Evolutionary conservation across 2,113 vertebrate genomes (phyloP).

Genomic region (Toxotes jaculatrix): DNA sequence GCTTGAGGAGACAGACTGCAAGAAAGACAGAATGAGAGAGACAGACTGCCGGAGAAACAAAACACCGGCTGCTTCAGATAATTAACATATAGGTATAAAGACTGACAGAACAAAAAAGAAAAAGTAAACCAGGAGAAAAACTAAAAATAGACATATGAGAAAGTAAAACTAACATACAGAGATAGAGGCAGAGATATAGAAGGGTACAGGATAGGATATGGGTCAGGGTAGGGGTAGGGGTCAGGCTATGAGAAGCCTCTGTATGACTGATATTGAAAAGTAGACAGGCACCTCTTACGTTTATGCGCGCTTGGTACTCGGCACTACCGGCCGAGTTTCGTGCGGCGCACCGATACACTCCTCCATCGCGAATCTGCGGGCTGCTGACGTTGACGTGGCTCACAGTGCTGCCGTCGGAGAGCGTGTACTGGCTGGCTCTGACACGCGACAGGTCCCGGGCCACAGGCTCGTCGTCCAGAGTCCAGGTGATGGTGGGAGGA

Average conservation of each 20-base stretch:
- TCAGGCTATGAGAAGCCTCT: constrained; percentile 84
- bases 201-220: constrained; percentile 55
- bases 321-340: constrained; percentile 99
- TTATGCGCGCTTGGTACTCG: constrained; percentile 99
- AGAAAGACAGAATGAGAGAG: constrained; percentile 36
- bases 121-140: constrained; percentile 11
- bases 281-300: constrained; percentile 99
- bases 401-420: constrained; percentile 94
- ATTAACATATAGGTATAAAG: constrained; percentile 13
- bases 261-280: constrained; percentile 99
- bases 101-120: constrained; percentile 12
- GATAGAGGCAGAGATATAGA: constrained; percentile 67
- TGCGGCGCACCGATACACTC: constrained; percentile 98
- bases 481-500: constrained; percentile 96
- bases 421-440: constrained; percentile 96
- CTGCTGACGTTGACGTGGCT: constrained; percentile 96
- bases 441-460: constrained; percentile 88
- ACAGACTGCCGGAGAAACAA: constrained; percentile 19
- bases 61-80: constrained; percentile 9
- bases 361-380: constrained; percentile 97
- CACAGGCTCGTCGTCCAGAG: constrained; percentile 95
- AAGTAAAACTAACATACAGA: constrained; percentile 70
- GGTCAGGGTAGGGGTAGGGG: constrained; percentile 68
- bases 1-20: constrained; percentile 20
- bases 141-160: constrained; percentile 22